Evolutionary conservation across 2,797 vertebrate species (phyloP).

Genomic region (Spheniscus humboldti): DNA sequence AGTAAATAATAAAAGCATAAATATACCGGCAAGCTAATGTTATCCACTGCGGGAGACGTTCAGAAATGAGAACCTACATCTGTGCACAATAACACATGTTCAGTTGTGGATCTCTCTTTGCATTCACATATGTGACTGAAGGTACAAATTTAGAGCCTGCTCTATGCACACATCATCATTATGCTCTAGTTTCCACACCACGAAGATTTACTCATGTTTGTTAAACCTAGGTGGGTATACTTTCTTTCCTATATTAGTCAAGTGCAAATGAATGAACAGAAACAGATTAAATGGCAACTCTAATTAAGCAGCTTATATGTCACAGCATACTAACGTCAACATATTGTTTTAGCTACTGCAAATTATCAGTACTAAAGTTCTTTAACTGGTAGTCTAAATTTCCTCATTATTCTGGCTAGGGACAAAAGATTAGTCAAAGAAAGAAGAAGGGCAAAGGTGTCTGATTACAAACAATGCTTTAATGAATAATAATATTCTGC

Average conservation of each 20-base stretch:
- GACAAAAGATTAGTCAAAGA: not conserved
- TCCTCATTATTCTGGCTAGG: conserved; percentile 12
- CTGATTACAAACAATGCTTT: not conserved
- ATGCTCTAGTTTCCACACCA: not conserved
- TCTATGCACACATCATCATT: not conserved
- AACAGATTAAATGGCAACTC: conserved; percentile 61
- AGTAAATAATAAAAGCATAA: conserved; percentile 61
- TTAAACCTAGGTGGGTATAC: not conserved
- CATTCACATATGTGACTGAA: not conserved
- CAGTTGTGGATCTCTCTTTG: not conserved
- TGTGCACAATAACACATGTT: conserved; percentile 4
- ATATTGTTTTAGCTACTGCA: conserved; percentile 42
- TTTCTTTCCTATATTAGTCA: not conserved
- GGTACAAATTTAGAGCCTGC: not conserved
- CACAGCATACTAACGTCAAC: conserved; percentile 29
- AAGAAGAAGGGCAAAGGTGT: not conserved
- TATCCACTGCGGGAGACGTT: conserved; percentile 40
- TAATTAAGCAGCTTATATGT: conserved; percentile 50
- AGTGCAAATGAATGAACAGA: conserved; percentile 52
- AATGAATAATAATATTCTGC: not conserved
- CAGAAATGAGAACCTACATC: conserved; percentile 44
- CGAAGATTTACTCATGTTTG: not conserved
- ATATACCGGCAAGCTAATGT: conserved; percentile 33
- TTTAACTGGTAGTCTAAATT: conserved; percentile 22
- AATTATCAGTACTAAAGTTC: conserved; percentile 26